phyloP scores from a whole-genome alignment of 2,888 invertebrate genomes.

The Andricus quercusramuli region DNA sequence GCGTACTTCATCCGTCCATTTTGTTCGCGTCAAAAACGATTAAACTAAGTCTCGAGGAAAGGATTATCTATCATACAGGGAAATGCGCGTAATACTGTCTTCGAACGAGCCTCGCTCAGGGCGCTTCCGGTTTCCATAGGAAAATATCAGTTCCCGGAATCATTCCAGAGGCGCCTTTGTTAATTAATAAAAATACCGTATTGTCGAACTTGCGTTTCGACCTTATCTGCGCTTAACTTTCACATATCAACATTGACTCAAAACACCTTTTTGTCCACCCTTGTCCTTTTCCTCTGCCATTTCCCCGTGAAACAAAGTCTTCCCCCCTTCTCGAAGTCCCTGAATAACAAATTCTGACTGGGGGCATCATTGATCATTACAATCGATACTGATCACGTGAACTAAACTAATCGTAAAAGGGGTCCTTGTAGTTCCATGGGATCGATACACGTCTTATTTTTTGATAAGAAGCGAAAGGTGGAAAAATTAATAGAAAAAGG shows the following conservation, averaged over 20 bases:
- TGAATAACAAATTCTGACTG: neutral
- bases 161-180: conserved; percentile 9
- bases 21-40: conserved; percentile 29
- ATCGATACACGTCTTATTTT: conserved; percentile 15
- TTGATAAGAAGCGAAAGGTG: neutral
- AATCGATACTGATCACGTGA: neutral
- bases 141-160: neutral
- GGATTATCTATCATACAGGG: neutral
- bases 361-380: neutral
- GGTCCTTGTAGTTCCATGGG: neutral
- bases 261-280: neutral
- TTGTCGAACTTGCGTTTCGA: conserved; percentile 10
- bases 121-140: neutral
- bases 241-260: neutral
- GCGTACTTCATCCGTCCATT: conserved; percentile 17
- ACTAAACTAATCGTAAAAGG: conserved; percentile 1
- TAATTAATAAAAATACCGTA: conserved; percentile 28
- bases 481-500: neutral
- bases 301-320: neutral
- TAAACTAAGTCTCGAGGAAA: conserved; percentile 27
- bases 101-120: conserved; percentile 54
- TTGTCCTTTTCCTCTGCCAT: neutral
- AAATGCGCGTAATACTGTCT: conserved; percentile 54
- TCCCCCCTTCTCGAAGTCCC: neutral
- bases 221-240: conserved; percentile 6